These are phyloP conservation scores for Caerostris extrusa DNA, from an alignment of 1,140 invertebrate genomes.

Conservation along the genomic window DNA sequence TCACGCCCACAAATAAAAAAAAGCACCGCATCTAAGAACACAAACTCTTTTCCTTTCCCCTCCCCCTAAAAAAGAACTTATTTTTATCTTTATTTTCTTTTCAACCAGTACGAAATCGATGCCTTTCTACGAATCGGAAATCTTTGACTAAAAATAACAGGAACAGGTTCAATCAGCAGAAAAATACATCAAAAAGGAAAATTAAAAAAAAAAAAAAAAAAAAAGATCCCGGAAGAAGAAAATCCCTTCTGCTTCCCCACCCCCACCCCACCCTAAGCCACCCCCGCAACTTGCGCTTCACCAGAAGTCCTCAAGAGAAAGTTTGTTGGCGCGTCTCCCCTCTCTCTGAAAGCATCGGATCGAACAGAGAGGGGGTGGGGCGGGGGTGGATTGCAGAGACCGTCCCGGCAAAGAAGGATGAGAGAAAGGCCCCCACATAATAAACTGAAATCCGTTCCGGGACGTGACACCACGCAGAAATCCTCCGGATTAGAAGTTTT, in stretches of 20 bases:
- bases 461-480: slow-evolving; percentile 8
- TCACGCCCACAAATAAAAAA: too few species aligned
- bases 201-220: slow-evolving; percentile 9
- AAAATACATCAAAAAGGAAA: neutral
- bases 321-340: neutral
- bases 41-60: too few species aligned
- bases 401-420: slow-evolving; percentile 1
- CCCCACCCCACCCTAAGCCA: neutral
- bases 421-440: neutral
- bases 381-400: neutral
- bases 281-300: neutral
- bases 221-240: neutral
- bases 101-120: too few species aligned
- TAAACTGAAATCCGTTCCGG: neutral
- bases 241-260: neutral
- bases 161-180: neutral
- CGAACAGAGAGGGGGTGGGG: slow-evolving; percentile 1
- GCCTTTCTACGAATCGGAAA: neutral
- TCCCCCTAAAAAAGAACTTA: too few species aligned
- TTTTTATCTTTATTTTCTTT: too few species aligned
- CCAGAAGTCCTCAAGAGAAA: neutral
- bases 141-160: neutral
- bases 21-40: too few species aligned
- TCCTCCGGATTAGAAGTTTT: slow-evolving; percentile 8
- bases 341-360: slow-evolving; percentile 10